These are phyloP conservation scores for Drosophila teissieri DNA, from an alignment of 1,140 invertebrate genomes.

Conservation along the genomic window DNA sequence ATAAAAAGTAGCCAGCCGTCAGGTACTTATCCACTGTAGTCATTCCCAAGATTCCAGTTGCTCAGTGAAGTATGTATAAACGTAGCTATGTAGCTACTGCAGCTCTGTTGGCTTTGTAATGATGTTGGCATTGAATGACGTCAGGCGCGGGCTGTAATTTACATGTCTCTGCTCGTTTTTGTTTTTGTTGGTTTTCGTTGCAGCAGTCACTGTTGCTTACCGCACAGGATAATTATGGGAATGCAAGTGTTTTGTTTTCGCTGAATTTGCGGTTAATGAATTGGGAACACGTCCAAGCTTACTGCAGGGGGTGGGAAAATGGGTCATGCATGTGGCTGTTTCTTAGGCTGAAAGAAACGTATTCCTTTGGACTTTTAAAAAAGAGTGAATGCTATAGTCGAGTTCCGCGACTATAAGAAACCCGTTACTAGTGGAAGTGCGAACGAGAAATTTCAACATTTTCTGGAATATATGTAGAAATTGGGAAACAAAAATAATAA, in stretches of 20 bases:
- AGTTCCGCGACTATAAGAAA: too few species aligned
- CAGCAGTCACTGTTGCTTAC: constrained; percentile 15
- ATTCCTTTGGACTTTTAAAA: neutral
- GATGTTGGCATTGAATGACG: constrained; percentile 51
- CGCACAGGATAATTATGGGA: constrained; percentile 26
- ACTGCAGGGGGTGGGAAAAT: neutral
- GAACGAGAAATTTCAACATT: too few species aligned
- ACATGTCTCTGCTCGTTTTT: constrained; percentile 18
- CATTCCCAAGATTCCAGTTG: constrained; percentile 42
- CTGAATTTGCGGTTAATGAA: constrained; percentile 5
- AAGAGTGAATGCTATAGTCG: too few species aligned
- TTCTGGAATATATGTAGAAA: too few species aligned
- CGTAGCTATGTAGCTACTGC: neutral
- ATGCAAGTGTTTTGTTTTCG: constrained; percentile 35
- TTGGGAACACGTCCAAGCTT: neutral
- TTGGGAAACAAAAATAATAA: too few species aligned
- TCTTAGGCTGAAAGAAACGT: neutral
- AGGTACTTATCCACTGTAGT: neutral
- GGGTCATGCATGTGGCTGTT: neutral
- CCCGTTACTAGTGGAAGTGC: too few species aligned
- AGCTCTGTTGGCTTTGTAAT: constrained; percentile 25
- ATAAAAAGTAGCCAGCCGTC: too few species aligned
- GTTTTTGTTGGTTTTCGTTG: neutral
- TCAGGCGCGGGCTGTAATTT: constrained; percentile 46
- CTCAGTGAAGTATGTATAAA: neutral